A percentile compares a stretch with the other conserved stretches of the same genome.
Conservation (phyloP, 2,888 invertebrate genomes). For the Drosophila tripunctata region DNA sequence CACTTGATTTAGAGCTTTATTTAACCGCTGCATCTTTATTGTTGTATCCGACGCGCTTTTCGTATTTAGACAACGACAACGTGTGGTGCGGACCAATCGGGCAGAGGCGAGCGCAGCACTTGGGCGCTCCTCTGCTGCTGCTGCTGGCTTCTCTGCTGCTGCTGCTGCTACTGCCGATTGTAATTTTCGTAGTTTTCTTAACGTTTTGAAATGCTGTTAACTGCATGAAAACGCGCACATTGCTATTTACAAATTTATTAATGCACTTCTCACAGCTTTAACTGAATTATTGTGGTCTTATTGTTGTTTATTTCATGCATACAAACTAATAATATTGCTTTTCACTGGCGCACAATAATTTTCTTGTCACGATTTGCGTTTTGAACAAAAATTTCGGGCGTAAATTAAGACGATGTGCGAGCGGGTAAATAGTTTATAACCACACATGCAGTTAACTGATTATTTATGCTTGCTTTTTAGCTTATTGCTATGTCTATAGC, state of each 20-base stretch:
- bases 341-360: constrained; percentile 72
- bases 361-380: constrained; percentile 64
- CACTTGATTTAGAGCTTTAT: constrained; percentile 35
- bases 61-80: constrained; percentile 49
- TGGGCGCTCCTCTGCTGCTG: constrained; percentile 60
- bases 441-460: constrained; percentile 47
- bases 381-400: constrained; percentile 52
- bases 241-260: constrained; percentile 40
- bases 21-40: constrained; percentile 57
- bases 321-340: constrained; percentile 65
- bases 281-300: constrained; percentile 36
- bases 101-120: constrained; percentile 48
- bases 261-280: constrained; percentile 39
- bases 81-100: constrained; percentile 45
- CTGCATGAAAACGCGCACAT: constrained; percentile 42
- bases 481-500: constrained; percentile 67
- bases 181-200: constrained; percentile 57
- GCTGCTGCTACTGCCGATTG: constrained; percentile 34
- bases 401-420: constrained; percentile 53
- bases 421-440: constrained; percentile 41
- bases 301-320: constrained; percentile 47
- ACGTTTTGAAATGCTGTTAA: constrained; percentile 42
- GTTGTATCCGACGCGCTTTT: constrained; percentile 56
- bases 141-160: constrained; percentile 52
- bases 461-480: constrained; percentile 63